phyloP scores from a whole-genome alignment of 2,113 vertebrate genomes.

The Stegostoma tigrinum region DNA sequence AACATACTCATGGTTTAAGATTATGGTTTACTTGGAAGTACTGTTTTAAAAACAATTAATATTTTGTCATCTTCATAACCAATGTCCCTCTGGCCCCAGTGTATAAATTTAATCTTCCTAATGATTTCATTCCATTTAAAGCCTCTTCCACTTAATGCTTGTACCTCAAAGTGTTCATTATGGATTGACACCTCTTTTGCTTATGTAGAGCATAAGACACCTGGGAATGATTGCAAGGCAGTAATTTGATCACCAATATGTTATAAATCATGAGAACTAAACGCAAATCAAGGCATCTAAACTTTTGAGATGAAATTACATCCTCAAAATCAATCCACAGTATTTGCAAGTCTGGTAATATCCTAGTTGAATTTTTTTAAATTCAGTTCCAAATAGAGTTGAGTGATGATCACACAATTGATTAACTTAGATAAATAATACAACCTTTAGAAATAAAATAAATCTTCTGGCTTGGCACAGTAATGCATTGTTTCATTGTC shows the following conservation, averaged over 20 bases:
- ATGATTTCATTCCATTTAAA: background rate
- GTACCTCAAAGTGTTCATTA: slow-evolving; percentile 19
- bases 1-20: background rate
- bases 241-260: background rate
- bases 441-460: background rate
- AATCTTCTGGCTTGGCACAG: background rate
- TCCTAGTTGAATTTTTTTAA: background rate
- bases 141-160: background rate
- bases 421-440: background rate
- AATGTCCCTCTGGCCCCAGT: no score
- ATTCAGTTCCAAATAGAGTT: background rate
- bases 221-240: slow-evolving; percentile 15
- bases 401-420: background rate
- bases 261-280: background rate
- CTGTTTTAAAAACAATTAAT: background rate
- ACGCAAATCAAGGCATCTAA: background rate
- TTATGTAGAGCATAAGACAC: background rate
- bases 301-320: slow-evolving; percentile 22
- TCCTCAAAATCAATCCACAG: slow-evolving; percentile 14
- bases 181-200: background rate
- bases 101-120: background rate
- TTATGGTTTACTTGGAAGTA: background rate
- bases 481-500: background rate
- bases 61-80: background rate
- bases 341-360: background rate